Evolutionary conservation across 2,113 vertebrate genomes (phyloP).

Genomic region (Hemiscyllium ocellatum): DNA sequence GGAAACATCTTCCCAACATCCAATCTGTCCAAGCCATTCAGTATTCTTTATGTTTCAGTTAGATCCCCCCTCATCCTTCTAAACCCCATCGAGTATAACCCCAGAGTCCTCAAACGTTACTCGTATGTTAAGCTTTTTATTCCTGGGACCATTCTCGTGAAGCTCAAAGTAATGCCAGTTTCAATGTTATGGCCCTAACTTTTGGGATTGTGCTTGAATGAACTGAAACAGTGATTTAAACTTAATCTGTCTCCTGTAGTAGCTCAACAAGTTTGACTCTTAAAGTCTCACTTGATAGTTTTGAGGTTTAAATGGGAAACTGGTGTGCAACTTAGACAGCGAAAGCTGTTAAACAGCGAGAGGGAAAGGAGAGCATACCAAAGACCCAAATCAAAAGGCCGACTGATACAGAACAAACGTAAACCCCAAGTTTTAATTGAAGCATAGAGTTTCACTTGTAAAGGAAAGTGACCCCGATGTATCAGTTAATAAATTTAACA

Average conservation of each 20-base stretch:
- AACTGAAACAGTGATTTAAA: not conserved
- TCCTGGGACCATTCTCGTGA: too few relatives aligned
- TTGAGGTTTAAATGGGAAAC: not conserved
- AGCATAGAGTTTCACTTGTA: not conserved
- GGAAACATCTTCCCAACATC: too few relatives aligned
- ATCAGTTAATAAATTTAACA: not conserved
- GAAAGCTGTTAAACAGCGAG: too few relatives aligned
- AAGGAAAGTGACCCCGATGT: not conserved
- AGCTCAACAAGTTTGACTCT: not conserved
- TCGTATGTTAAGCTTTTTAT: too few relatives aligned
- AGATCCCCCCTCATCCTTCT: too few relatives aligned
- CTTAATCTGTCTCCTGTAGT: not conserved
- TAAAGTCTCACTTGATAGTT: not conserved
- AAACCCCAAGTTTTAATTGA: not conserved
- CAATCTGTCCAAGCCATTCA: too few relatives aligned
- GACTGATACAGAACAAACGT: too few relatives aligned
- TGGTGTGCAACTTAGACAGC: not conserved
- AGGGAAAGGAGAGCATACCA: too few relatives aligned
- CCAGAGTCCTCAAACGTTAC: too few relatives aligned
- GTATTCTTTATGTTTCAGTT: too few relatives aligned
- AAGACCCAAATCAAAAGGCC: not conserved
- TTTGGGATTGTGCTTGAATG: not conserved
- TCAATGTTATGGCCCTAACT: not conserved
- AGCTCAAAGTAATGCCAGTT: not conserved
- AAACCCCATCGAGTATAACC: too few relatives aligned